phyloP scores from a whole-genome alignment of 2,888 invertebrate species.

The Megastigmus dorsalis region DNA sequence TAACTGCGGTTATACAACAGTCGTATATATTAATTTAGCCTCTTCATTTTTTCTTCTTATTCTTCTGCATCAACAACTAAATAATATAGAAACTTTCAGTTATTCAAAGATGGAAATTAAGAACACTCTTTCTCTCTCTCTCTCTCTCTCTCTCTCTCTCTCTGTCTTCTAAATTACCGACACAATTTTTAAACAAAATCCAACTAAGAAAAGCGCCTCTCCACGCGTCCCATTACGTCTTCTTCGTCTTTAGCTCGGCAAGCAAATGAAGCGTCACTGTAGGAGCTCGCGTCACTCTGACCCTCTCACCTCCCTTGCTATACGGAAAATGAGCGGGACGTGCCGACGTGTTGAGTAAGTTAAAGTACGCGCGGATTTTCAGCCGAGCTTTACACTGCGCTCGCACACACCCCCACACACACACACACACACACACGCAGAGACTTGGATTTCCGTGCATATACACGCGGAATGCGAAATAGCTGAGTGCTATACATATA shows the following conservation, averaged over 20 bases:
- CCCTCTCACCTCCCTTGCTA: neutral
- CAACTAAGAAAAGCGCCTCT: too few species aligned
- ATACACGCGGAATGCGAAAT: too few species aligned
- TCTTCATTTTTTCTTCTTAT: neutral
- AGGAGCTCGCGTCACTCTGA: conserved; percentile 3
- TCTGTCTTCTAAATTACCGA: too few species aligned
- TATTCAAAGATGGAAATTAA: too few species aligned
- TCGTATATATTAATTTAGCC: neutral
- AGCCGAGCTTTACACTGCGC: neutral
- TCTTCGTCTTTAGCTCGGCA: neutral
- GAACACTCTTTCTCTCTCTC: too few species aligned
- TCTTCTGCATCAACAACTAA: too few species aligned
- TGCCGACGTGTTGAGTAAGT: conserved; percentile 18
- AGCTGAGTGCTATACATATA: neutral
- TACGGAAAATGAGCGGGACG: conserved; percentile 30
- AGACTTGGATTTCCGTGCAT: too few species aligned
- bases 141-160: too few species aligned
- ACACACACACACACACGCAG: neutral
- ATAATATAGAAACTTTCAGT: too few species aligned
- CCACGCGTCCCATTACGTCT: conserved; percentile 19
- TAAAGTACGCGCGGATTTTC: neutral
- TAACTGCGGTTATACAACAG: neutral
- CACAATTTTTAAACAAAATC: too few species aligned
- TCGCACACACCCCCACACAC: neutral
- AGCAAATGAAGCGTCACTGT: conserved; percentile 34